Base-by-base conservation (phyloP, 1,140 invertebrate species). In the Thereuonema tuberculata region DNA sequence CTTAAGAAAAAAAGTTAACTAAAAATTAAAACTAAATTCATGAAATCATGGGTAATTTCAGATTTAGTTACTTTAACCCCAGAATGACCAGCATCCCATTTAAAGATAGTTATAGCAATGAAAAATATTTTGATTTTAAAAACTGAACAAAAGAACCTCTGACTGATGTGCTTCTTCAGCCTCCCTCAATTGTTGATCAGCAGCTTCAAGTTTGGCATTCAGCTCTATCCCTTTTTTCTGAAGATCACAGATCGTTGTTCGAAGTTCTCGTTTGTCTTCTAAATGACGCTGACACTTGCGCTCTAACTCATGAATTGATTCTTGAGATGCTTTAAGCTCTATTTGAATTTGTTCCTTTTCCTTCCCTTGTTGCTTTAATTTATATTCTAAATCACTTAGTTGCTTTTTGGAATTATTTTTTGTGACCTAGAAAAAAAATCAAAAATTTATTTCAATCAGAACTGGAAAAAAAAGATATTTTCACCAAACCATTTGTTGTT, bases 401-500 rank as follows among this genome's bases (percentile, higher is more conserved):
- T 84, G 83, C 2, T 82, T 85, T 69, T 89, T 89, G 15, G 88
- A 84, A 71, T 86, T 89, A 65, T 87, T 89, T 65, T 85, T 80
- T 0, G 81, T 81, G 31, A 85, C 76, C 77, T 81, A 61, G 14
- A 37, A 20, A 23, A 37, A 15, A 58, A 37, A 56, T 27, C 20
- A 27, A n/a, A 58, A 52, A 50, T 43, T 43, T 43, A n/a, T 9
- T 43, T n/a, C n/a, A n/a, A n/a, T n/a, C n/a, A n/a, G n/a, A n/a
- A n/a, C n/a, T n/a, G n/a, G n/a, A n/a, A n/a, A n/a, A n/a, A n/a
- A n/a, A n/a, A n/a, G n/a, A n/a, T n/a, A n/a, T n/a, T n/a, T n/a
- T n/a, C n/a, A n/a, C n/a, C n/a, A n/a, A n/a, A n/a, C n/a, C n/a
- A n/a, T n/a, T n/a, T n/a, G n/a, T n/a, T n/a, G n/a, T n/a, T n/a